These are phyloP conservation scores for Larimichthys polyactis DNA, from an alignment of 2,113 vertebrate genomes.

Conservation along the genomic window DNA sequence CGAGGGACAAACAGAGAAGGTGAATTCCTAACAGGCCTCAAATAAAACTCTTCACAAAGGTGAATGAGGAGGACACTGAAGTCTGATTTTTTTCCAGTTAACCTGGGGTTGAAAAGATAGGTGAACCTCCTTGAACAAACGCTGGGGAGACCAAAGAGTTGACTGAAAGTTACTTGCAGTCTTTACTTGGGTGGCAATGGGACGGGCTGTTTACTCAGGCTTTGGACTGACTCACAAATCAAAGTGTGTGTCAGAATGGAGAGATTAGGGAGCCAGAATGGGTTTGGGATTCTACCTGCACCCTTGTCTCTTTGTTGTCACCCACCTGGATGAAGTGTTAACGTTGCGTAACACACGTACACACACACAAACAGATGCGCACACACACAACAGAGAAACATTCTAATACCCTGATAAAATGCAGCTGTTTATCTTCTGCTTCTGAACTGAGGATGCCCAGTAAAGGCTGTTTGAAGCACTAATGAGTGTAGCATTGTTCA, in stretches of 20 bases:
- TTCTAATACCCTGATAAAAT: constrained; percentile 65
- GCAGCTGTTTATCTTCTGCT: constrained; percentile 65
- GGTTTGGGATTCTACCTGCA: constrained; percentile 71
- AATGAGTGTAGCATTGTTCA: constrained; percentile 68
- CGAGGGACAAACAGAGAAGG: constrained; percentile 65
- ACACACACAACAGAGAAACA: constrained; percentile 30
- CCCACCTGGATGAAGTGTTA: constrained; percentile 80
- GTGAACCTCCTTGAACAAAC: constrained; percentile 69
- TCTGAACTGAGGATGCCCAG: constrained; percentile 44
- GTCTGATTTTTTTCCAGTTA: constrained; percentile 46
- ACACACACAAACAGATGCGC: constrained; percentile 3
- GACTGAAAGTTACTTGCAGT: constrained; percentile 57
- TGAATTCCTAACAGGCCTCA: constrained; percentile 58
- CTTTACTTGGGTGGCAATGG: constrained; percentile 61
- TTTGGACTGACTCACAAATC: constrained; percentile 79
- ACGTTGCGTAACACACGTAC: constrained; percentile 49
- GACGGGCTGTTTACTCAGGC: constrained; percentile 76
- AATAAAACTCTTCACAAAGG: constrained; percentile 68
- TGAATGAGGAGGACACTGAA: constrained; percentile 40
- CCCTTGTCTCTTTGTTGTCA: constrained; percentile 72
- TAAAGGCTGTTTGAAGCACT: constrained; percentile 56
- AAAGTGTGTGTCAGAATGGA: constrained; percentile 79
- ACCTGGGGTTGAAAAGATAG: constrained; percentile 67
- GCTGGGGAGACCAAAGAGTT: constrained; percentile 63
- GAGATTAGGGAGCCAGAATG: constrained; percentile 74